A percentile compares a stretch with the other conserved stretches of the same genome.
These are phyloP conservation scores for Scortum barcoo DNA, from an alignment of 2,113 vertebrate species.

Conservation along the genomic window DNA sequence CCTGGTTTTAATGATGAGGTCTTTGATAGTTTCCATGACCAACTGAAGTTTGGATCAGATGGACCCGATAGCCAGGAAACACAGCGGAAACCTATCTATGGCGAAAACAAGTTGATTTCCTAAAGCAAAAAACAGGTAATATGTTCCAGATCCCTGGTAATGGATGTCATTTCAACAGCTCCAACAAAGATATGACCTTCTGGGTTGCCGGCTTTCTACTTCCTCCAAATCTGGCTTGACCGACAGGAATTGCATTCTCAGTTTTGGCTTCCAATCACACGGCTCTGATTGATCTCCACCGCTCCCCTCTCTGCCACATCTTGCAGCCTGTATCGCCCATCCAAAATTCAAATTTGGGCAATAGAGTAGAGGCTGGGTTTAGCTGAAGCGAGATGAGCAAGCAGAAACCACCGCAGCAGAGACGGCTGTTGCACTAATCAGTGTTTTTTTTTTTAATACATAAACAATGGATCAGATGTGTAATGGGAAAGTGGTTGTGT, in stretches of 20 bases:
- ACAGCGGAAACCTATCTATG: constrained; percentile 31
- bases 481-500: no score
- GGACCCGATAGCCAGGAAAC: constrained; percentile 32
- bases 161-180: constrained; percentile 51
- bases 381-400: constrained; percentile 17
- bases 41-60: constrained; percentile 48
- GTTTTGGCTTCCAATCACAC: constrained; percentile 22
- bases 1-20: constrained; percentile 41
- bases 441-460: constrained; percentile 6
- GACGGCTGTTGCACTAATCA: background rate
- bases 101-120: constrained; percentile 50
- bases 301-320: background rate
- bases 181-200: constrained; percentile 33
- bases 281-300: constrained; percentile 15
- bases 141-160: constrained; percentile 51
- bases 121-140: constrained; percentile 41
- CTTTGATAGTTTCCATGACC: constrained; percentile 28
- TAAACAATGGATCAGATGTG: no score
- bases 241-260: constrained; percentile 11
- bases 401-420: background rate
- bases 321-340: constrained; percentile 14
- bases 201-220: constrained; percentile 5
- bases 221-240: constrained; percentile 32
- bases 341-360: constrained; percentile 28
- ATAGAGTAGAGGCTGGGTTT: constrained; percentile 2